A percentile compares a stretch with the other conserved stretches of the same genome.
These are phyloP conservation scores for Eolophus roseicapilla DNA, from an alignment of 2,113 vertebrate genomes.

Conservation along the genomic window DNA sequence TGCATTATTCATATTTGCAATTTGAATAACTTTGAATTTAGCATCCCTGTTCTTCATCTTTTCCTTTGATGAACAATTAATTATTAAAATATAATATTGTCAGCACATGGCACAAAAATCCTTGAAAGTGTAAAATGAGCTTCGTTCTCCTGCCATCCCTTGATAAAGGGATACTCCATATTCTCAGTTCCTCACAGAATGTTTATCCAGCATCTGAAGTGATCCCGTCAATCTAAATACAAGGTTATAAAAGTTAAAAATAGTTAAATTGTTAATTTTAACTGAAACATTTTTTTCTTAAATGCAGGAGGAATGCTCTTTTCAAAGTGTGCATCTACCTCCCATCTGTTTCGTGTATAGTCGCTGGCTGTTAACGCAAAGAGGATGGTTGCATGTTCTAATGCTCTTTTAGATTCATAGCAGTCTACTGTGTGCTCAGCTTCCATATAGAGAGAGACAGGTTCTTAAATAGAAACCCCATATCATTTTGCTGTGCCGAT, in stretches of 20 bases:
- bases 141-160: constrained; percentile 55
- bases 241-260: constrained; percentile 20
- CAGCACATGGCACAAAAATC: constrained; percentile 74
- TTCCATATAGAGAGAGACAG: not conserved
- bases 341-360: not conserved
- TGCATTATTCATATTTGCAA: constrained; percentile 84
- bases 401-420: not conserved
- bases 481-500: not conserved
- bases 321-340: not conserved
- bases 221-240: constrained; percentile 45
- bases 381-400: not conserved
- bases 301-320: not conserved
- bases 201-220: constrained; percentile 25
- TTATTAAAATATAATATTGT: constrained; percentile 86
- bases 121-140: constrained; percentile 66
- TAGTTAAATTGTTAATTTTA: constrained; percentile 35
- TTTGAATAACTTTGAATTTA: constrained; percentile 85
- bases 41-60: constrained; percentile 80
- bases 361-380: not conserved
- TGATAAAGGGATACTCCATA: constrained; percentile 11
- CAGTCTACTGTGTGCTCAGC: not conserved
- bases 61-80: constrained; percentile 86
- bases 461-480: not conserved
- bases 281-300: not conserved
- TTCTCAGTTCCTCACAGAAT: not conserved